phyloP scores from a whole-genome alignment of 2,888 invertebrate genomes.

The Sphaerophoria taeniata region DNA sequence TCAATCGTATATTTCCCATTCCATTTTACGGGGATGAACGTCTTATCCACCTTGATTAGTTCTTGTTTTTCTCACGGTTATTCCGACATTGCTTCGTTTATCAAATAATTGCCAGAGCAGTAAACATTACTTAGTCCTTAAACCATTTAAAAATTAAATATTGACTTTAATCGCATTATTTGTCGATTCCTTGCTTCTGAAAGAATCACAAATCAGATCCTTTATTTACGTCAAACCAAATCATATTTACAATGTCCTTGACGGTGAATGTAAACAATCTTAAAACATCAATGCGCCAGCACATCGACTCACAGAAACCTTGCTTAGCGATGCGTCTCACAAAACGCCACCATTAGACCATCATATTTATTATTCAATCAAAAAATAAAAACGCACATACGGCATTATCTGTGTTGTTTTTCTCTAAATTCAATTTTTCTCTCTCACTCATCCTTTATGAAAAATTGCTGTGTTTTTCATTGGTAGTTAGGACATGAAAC shows the following conservation, averaged over 20 bases:
- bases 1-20: too few species aligned
- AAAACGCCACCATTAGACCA: constrained; percentile 61
- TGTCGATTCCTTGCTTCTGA: background rate
- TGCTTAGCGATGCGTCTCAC: background rate
- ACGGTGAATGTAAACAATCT: constrained; percentile 19
- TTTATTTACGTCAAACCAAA: background rate
- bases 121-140: too few species aligned
- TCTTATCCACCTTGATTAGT: too few species aligned
- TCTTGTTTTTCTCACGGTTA: too few species aligned
- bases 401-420: constrained; percentile 13
- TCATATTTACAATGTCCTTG: constrained; percentile 33
- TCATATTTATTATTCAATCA: constrained; percentile 60
- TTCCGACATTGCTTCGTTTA: too few species aligned
- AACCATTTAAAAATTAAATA: too few species aligned
- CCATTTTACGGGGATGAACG: too few species aligned
- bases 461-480: constrained; percentile 35
- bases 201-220: background rate
- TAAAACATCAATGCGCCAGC: constrained; percentile 65
- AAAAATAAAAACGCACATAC: constrained; percentile 10
- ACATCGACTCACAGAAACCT: constrained; percentile 25
- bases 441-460: constrained; percentile 49
- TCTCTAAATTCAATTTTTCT: background rate
- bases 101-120: too few species aligned
- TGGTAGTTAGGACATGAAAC: background rate
- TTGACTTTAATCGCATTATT: constrained; percentile 1